These are phyloP conservation scores for Chiroxiphia lanceolata DNA, from an alignment of 2,797 vertebrate genomes.

Conservation along the genomic window DNA sequence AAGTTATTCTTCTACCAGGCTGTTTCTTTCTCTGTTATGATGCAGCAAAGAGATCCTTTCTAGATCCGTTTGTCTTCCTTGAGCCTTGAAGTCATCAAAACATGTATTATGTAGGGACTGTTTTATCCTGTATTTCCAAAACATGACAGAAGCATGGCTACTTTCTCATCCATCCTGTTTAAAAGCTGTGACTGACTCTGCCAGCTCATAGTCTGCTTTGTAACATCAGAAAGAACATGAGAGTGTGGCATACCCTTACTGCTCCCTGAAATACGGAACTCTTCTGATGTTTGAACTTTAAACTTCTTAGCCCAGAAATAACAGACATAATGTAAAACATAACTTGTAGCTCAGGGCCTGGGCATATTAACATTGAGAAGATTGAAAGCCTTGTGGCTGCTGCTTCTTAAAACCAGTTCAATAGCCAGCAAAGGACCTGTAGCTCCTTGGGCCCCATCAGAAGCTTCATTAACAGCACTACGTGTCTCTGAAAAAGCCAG, in stretches of 20 bases:
- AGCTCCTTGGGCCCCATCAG: not conserved
- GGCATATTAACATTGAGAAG: not conserved
- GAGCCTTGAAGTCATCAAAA: slow-evolving; percentile 37
- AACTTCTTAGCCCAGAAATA: slow-evolving; percentile 9
- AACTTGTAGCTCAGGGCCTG: not conserved
- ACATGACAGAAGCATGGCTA: not conserved
- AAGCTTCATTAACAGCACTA: not conserved
- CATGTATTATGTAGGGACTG: slow-evolving; percentile 8
- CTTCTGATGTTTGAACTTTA: not conserved
- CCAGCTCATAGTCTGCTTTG: not conserved
- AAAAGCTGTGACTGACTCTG: not conserved
- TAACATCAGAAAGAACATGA: not conserved
- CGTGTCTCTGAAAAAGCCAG: not conserved
- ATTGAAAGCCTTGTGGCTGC: not conserved
- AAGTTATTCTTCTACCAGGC: not conserved
- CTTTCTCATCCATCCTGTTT: not conserved
- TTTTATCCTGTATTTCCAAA: slow-evolving; percentile 51
- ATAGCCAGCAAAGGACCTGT: not conserved
- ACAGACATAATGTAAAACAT: not conserved
- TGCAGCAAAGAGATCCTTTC: not conserved
- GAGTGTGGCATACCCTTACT: not conserved
- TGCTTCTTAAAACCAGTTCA: not conserved
- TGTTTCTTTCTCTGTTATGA: not conserved
- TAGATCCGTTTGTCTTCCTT: slow-evolving; percentile 2
- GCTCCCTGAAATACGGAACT: not conserved